These are phyloP conservation scores for Tetragnatha versicolor DNA, from an alignment of 1,140 invertebrate genomes.

Conservation along the genomic window DNA sequence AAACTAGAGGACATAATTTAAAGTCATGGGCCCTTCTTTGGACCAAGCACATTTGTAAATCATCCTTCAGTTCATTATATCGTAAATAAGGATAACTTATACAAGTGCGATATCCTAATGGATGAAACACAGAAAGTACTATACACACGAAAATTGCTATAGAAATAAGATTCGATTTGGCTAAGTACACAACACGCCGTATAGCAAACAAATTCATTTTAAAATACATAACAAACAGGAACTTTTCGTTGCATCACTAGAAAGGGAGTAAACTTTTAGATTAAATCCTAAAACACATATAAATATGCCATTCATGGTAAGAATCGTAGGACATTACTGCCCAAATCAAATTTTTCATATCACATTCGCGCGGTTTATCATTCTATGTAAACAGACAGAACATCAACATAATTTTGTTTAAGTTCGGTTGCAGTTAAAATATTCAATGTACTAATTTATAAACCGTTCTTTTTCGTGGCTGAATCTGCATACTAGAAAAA, in stretches of 20 bases:
- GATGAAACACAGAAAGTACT: conserved; percentile 21
- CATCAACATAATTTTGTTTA: too few species aligned
- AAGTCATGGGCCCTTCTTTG: conserved; percentile 10
- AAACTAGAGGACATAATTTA: conserved; percentile 23
- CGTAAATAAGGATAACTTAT: conserved; percentile 39
- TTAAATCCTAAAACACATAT: too few species aligned
- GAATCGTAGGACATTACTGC: too few species aligned
- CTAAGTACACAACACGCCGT: not conserved
- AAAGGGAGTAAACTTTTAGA: too few species aligned
- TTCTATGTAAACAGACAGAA: too few species aligned
- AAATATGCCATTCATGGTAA: too few species aligned
- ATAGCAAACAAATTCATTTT: not conserved
- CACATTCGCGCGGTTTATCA: too few species aligned
- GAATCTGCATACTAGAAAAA: too few species aligned
- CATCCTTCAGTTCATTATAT: conserved; percentile 44
- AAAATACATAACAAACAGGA: not conserved
- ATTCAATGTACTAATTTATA: too few species aligned
- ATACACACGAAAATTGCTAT: conserved; percentile 6
- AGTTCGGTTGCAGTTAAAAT: too few species aligned
- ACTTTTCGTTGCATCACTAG: not conserved
- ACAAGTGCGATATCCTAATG: conserved; percentile 44
- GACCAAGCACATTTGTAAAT: conserved; percentile 49
- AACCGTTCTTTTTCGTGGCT: too few species aligned
- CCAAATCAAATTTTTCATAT: too few species aligned
- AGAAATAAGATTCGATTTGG: conserved; percentile 4